These are phyloP conservation scores for Corythornis vintsioides DNA, from an alignment of 2,113 vertebrate genomes.

Conservation along the genomic window DNA sequence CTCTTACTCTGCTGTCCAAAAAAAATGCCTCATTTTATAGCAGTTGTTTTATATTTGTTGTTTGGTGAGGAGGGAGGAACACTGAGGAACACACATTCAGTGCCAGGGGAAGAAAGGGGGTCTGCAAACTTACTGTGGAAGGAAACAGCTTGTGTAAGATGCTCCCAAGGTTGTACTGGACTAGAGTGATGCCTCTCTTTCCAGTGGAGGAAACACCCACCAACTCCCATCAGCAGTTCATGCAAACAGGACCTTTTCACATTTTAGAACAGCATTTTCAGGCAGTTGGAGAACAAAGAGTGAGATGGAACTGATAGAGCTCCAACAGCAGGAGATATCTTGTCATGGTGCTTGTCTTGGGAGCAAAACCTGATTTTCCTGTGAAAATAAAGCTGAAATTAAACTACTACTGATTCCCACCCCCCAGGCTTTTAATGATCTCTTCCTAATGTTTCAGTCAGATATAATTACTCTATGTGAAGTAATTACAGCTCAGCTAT, in stretches of 20 bases:
- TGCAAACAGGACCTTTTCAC: neutral
- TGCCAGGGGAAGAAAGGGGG: neutral
- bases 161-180: neutral
- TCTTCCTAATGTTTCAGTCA: conserved; percentile 22
- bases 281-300: neutral
- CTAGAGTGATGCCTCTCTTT: neutral
- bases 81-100: neutral
- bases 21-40: neutral
- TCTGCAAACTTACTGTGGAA: neutral
- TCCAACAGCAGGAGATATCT: neutral
- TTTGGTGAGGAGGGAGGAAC: neutral
- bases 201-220: neutral
- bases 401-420: neutral
- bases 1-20: neutral
- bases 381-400: conserved; percentile 19
- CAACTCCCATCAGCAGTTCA: neutral
- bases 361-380: neutral
- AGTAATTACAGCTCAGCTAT: conserved; percentile 28
- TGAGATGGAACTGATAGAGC: neutral
- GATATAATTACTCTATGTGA: conserved; percentile 38
- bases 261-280: neutral
- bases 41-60: neutral
- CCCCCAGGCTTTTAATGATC: neutral
- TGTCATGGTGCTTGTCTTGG: neutral
- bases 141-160: neutral